Percentiles rank a stretch among this genome's conserved stretches.
These are phyloP conservation scores for Danio albolineatus DNA, from an alignment of 2,797 vertebrate genomes.

Conservation along the genomic window DNA sequence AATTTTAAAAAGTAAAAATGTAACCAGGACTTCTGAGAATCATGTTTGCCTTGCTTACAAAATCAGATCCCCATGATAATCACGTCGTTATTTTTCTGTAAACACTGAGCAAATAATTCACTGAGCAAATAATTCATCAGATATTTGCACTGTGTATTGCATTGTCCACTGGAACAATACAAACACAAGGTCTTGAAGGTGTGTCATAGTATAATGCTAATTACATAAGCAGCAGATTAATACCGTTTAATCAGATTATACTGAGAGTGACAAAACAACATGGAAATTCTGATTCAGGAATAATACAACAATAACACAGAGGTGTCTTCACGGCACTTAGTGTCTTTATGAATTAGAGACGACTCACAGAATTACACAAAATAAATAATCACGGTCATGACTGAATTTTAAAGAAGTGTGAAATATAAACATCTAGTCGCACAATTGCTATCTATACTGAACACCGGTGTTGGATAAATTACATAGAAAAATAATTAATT, in stretches of 20 bases:
- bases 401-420: neutral
- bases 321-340: neutral
- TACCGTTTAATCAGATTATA: conserved; percentile 44
- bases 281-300: conserved; percentile 16
- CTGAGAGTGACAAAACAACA: conserved; percentile 20
- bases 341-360: neutral
- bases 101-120: neutral
- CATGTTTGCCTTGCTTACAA: conserved; percentile 13
- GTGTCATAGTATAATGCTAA: conserved; percentile 41
- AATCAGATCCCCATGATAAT: neutral
- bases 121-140: neutral
- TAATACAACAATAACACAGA: conserved; percentile 1
- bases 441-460: neutral
- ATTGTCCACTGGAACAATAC: conserved; percentile 20
- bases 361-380: neutral
- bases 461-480: neutral
- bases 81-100: neutral
- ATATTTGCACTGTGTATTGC: conserved; percentile 20
- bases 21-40: conserved; percentile 19
- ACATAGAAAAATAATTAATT: too few relatives aligned
- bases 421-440: neutral
- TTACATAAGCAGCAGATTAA: conserved; percentile 52
- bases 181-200: conserved; percentile 1
- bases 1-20: conserved; percentile 12
- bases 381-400: neutral